Percentiles rank a stretch among this genome's conserved stretches.
Evolutionary conservation across 2,113 vertebrate species (phyloP).

Genomic region (Peromyscus polionotus): DNA sequence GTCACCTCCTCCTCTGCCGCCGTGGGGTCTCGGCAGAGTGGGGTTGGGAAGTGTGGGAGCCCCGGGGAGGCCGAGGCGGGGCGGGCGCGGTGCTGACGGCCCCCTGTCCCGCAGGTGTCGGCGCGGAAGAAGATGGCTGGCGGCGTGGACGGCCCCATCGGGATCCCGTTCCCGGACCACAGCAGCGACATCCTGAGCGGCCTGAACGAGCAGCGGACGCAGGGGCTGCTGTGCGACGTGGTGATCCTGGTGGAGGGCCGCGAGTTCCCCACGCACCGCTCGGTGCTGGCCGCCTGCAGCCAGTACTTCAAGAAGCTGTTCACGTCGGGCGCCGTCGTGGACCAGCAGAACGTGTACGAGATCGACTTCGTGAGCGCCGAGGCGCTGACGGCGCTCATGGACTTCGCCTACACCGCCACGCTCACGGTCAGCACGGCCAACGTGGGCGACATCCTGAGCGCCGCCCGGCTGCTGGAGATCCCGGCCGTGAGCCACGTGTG

Average conservation of each 20-base stretch:
- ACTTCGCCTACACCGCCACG: conserved; percentile 99
- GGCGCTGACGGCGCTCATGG: conserved; percentile 95
- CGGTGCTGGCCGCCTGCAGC: conserved; percentile 98
- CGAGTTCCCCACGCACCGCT: conserved; percentile 98
- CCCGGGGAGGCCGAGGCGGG: neutral
- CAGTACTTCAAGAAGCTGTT: conserved; percentile 99
- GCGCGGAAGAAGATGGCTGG: conserved; percentile 90
- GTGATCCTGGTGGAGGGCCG: conserved; percentile 95
- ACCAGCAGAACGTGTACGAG: conserved; percentile 97
- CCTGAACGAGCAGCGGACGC: conserved; percentile 96
- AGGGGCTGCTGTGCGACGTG: conserved; percentile 96
- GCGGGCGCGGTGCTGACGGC: fast-evolving
- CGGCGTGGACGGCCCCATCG: conserved; percentile 96
- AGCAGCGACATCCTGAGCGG: conserved; percentile 97
- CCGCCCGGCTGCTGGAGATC: conserved; percentile 96
- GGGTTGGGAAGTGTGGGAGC: no score
- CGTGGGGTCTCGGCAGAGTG: no score
- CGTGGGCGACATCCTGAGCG: conserved; percentile 96
- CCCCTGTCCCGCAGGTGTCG: conserved; percentile 77
- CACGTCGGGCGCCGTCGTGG: conserved; percentile 95
- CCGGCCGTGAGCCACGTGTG: conserved; percentile 96
- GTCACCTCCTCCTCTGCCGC: no score
- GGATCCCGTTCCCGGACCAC: conserved; percentile 99
- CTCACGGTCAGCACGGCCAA: conserved; percentile 96
- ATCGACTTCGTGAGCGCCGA: conserved; percentile 97